Percentiles rank a stretch among this genome's conserved stretches.
phyloP scores from a whole-genome alignment of 2,113 vertebrate genomes.

The Tor tambroides region DNA sequence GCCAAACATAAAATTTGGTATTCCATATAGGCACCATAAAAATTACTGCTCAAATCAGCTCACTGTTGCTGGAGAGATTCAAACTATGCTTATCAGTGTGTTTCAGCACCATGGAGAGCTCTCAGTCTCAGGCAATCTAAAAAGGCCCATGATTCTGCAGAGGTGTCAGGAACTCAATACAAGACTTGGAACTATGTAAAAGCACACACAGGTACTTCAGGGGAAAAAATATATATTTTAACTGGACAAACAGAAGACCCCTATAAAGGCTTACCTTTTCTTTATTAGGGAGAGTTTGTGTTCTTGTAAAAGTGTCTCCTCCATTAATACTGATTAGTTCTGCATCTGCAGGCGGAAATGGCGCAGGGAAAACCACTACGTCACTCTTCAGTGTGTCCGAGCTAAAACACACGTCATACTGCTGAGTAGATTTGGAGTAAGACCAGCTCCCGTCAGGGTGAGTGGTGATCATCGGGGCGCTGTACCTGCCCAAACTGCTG shows the following conservation, averaged over 20 bases:
- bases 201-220: not conserved
- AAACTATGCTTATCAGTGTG: not conserved
- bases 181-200: not conserved
- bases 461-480: constrained; percentile 70
- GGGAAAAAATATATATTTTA: not conserved
- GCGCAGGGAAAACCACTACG: constrained; percentile 67
- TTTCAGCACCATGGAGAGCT: constrained; percentile 55
- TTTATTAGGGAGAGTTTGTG: constrained; percentile 68
- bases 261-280: constrained; percentile 56
- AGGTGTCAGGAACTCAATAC: not conserved
- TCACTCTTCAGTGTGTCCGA: constrained; percentile 74
- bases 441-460: constrained; percentile 74
- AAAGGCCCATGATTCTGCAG: not conserved
- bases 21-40: not conserved
- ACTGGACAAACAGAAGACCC: not conserved
- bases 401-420: constrained; percentile 75
- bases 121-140: not conserved
- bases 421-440: constrained; percentile 73
- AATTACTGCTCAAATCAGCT: not conserved
- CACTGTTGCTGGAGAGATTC: not conserved
- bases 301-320: constrained; percentile 66
- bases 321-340: constrained; percentile 74
- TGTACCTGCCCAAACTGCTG: constrained; percentile 64
- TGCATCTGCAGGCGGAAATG: constrained; percentile 63
- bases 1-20: not conserved